phyloP scores from a whole-genome alignment of 2,888 invertebrate genomes.

The Leucoma salicis region DNA sequence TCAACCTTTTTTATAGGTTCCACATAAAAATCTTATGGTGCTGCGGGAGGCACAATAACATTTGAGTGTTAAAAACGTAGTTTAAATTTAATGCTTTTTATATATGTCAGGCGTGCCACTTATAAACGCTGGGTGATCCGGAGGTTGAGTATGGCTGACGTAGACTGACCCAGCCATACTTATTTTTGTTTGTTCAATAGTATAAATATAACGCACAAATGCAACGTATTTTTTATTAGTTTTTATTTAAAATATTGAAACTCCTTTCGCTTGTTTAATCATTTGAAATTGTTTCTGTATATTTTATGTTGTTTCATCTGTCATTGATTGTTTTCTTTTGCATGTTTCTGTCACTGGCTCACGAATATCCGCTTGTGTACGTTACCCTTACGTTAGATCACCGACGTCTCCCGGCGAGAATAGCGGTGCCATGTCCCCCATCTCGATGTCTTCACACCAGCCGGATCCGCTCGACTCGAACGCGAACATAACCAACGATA shows the following conservation, averaged over 20 bases:
- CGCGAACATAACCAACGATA: slow-evolving; percentile 52
- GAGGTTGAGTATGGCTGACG: too few relatives aligned
- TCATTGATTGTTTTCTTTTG: slow-evolving; percentile 71
- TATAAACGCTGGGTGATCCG: too few relatives aligned
- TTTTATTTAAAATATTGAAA: slow-evolving; percentile 44
- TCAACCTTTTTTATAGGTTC: too few relatives aligned
- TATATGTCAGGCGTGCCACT: too few relatives aligned
- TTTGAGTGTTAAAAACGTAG: too few relatives aligned
- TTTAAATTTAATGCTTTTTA: too few relatives aligned
- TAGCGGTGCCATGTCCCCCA: slow-evolving; percentile 74
- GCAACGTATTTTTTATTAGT: slow-evolving; percentile 44
- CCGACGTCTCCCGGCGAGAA: slow-evolving; percentile 66
- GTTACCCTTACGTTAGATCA: slow-evolving; percentile 72
- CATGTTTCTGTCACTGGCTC: slow-evolving; percentile 80
- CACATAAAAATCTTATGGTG: too few relatives aligned
- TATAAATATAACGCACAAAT: slow-evolving; percentile 41
- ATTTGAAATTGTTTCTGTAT: slow-evolving; percentile 42
- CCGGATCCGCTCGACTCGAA: slow-evolving; percentile 56
- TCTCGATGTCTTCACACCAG: slow-evolving; percentile 57
- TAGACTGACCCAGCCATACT: not conserved
- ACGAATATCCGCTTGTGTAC: slow-evolving; percentile 78
- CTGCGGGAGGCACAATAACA: too few relatives aligned
- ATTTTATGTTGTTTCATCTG: slow-evolving; percentile 58
- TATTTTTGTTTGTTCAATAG: slow-evolving; percentile 24
- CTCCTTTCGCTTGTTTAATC: slow-evolving; percentile 57